A percentile compares a stretch with the other conserved stretches of the same genome.
These are phyloP conservation scores for Globicephala melas DNA, from an alignment of 2,113 vertebrate species.

Conservation along the genomic window DNA sequence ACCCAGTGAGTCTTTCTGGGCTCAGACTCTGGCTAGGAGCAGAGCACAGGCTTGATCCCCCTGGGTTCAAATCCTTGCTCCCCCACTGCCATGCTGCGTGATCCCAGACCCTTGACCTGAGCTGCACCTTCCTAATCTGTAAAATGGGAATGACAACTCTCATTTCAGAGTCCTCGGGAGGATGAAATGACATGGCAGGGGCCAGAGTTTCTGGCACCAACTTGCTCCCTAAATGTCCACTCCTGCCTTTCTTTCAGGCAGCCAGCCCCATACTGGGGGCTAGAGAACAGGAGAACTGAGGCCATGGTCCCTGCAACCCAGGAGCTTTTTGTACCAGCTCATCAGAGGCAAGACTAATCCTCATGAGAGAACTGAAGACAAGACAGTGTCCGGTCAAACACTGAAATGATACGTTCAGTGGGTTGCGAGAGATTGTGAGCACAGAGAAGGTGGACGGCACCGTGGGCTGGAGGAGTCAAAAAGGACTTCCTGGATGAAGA, in stretches of 20 bases:
- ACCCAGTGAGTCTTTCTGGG: background rate
- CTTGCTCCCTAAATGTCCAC: background rate
- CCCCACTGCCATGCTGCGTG: accelerated
- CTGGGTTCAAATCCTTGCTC: background rate
- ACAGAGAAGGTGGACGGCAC: background rate
- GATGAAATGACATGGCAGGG: background rate
- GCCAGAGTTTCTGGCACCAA: accelerated
- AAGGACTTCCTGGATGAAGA: background rate
- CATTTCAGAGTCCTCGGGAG: background rate
- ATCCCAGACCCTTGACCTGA: background rate
- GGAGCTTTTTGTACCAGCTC: background rate
- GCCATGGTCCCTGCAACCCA: accelerated
- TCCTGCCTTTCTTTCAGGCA: background rate
- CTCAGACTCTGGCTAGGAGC: background rate
- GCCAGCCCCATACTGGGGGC: background rate
- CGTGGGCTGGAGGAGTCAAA: background rate
- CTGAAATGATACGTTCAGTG: background rate
- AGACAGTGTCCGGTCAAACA: background rate
- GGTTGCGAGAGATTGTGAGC: background rate
- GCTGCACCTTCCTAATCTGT: background rate
- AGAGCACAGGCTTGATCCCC: background rate
- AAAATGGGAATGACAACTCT: background rate
- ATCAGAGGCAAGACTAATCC: background rate
- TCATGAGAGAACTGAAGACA: background rate
- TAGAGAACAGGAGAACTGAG: background rate